These are phyloP conservation scores for Sardinella longiceps DNA, from an alignment of 2,797 vertebrate genomes.

Conservation along the genomic window DNA sequence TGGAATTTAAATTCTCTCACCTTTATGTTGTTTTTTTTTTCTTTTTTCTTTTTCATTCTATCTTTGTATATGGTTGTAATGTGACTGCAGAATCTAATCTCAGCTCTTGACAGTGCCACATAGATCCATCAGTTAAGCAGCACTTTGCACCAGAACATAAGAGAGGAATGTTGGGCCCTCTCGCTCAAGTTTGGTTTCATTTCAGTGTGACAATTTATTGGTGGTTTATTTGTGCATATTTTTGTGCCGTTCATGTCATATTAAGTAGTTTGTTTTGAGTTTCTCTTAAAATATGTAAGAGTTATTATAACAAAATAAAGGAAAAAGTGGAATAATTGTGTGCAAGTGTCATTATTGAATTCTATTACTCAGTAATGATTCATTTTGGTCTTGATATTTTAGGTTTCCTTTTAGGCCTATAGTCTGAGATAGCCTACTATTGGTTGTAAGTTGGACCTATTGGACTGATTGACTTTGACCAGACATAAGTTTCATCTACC, in stretches of 20 bases:
- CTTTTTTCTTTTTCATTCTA: slow-evolving; percentile 18
- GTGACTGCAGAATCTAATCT: slow-evolving; percentile 29
- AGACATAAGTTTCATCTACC: not conserved
- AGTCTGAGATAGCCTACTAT: not conserved
- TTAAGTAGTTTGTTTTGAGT: slow-evolving; percentile 67
- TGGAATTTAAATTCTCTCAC: slow-evolving; percentile 36
- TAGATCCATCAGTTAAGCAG: slow-evolving; percentile 50
- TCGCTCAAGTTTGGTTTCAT: slow-evolving; percentile 51
- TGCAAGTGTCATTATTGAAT: not conserved
- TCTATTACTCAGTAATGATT: not conserved
- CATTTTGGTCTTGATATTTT: not conserved
- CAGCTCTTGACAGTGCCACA: slow-evolving; percentile 48
- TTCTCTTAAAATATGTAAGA: slow-evolving; percentile 70
- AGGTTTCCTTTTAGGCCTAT: too few species aligned
- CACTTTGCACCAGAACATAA: slow-evolving; percentile 42
- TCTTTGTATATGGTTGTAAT: slow-evolving; percentile 34
- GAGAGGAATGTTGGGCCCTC: slow-evolving; percentile 46
- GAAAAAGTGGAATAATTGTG: slow-evolving; percentile 60
- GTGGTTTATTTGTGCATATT: slow-evolving; percentile 68
- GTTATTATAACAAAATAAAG: slow-evolving; percentile 70
- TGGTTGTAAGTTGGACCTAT: not conserved
- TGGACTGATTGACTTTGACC: too few species aligned
- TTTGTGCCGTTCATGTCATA: slow-evolving; percentile 65
- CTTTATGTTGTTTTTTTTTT: not conserved
- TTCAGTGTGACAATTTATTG: slow-evolving; percentile 56